Base-by-base conservation (phyloP, 2,888 invertebrate genomes). In the Lasiommata megera region DNA sequence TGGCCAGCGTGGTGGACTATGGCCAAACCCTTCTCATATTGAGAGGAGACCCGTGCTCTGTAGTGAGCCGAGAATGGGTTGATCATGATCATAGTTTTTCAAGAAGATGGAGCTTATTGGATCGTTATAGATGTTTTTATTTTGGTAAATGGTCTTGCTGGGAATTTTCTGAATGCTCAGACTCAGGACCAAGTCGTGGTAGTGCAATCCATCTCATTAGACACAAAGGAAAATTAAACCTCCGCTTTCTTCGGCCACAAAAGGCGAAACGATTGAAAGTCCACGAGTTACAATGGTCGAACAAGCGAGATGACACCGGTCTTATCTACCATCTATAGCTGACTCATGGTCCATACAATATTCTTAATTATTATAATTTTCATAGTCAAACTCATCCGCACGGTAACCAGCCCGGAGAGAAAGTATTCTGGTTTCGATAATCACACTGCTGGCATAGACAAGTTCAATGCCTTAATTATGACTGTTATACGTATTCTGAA, bases 391-490 rank as follows among this genome's bases (percentile, higher is more conserved):
- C 73, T 77, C 80, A 81, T 75, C 76, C 70, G 71, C 75, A 72
- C 69, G 72, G 77, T 77, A 82, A 81, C 80, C 73, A 80, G 79
- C 67, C 60, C 69, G 62, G 70, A 86, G 90, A 85, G 89, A 90
- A 89, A 89, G 90, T 88, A 84, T 85, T 83, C 82, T 84, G 79
- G 81, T 83, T 82, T 70, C 66, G 68, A 71, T 84, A 82, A 83
- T 84, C 82, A 82, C 80, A 81, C 75, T 79, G 73, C 74, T 72
- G 72, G 63, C 75, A 73, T 76, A 71, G 77, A 74, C 87, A 89
- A 88, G 89, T 89, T 89, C 89, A 90, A 86, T 90, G 89, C 79
- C 85, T 89, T 80, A 80, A 84, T 88, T 86, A 87, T 83, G 82
- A 77, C 77, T 79, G 78, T 82, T 85, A 83, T 81, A 80, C 73